Conservation (phyloP, 2,888 invertebrate genomes). For the Acronicta leporina region DNA sequence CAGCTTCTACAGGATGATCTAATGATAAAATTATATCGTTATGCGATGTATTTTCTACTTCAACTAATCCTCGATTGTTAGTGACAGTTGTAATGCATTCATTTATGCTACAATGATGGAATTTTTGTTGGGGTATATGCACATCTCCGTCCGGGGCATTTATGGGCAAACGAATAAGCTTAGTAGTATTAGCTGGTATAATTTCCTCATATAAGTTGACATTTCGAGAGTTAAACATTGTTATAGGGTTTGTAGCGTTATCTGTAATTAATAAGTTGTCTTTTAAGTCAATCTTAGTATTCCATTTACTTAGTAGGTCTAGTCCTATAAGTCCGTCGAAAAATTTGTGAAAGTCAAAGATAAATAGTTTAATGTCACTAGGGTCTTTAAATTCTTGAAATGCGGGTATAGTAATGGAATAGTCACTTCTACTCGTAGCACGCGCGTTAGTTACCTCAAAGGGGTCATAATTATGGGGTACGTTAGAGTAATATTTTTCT, state of each 20-base stretch:
- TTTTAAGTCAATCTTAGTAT: constrained; percentile 1
- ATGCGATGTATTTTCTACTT: constrained; percentile 2
- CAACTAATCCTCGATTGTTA: constrained; percentile 4
- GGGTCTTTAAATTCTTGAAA: constrained; percentile 12
- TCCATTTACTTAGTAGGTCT: constrained; percentile 2
- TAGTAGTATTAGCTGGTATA: constrained; percentile 9
- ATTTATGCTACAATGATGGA: constrained; percentile 6
- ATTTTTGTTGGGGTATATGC: constrained; percentile 3
- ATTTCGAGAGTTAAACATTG: background rate
- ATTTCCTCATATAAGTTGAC: background rate
- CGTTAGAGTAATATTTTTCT: background rate
- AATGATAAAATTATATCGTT: constrained; percentile 17
- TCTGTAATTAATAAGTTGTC: constrained; percentile 1
- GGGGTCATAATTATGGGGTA: background rate
- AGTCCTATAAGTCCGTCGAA: constrained; percentile 12
- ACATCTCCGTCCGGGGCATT: constrained; percentile 4
- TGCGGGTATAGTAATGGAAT: background rate
- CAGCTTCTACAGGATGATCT: background rate
- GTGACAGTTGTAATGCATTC: constrained; percentile 4
- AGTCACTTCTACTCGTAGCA: background rate
- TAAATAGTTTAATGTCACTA: background rate
- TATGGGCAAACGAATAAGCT: constrained; percentile 9
- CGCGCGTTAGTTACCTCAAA: background rate
- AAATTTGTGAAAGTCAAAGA: constrained; percentile 9
- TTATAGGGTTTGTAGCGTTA: constrained; percentile 10